Conservation (phyloP, 2,888 invertebrate genomes). For the Vannuccia rotundouncinata region DNA sequence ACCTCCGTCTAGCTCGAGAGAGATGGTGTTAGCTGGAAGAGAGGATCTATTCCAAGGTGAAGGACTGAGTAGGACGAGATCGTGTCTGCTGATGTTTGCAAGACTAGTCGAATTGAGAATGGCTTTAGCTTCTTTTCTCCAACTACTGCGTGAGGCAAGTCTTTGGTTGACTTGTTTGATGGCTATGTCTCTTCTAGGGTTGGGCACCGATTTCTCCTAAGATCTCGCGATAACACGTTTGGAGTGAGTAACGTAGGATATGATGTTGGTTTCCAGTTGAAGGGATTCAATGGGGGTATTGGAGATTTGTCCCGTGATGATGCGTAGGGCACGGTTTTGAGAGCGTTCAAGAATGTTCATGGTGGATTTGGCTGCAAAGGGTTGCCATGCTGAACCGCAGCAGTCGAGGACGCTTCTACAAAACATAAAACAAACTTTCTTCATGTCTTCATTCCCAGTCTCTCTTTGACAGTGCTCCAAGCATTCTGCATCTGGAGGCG, state of each 20-base stretch:
- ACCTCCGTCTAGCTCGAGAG: not conserved
- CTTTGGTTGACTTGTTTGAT: not conserved
- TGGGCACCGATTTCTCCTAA: not conserved
- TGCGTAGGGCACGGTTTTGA: slow-evolving; percentile 1
- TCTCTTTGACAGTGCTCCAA: not conserved
- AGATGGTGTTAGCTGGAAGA: not conserved
- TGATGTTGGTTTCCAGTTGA: not conserved
- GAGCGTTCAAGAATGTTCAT: not conserved
- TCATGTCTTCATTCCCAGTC: not conserved
- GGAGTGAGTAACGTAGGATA: not conserved
- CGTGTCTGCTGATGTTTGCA: not conserved
- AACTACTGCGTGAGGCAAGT: not conserved
- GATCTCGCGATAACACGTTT: not conserved
- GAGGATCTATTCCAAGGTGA: not conserved
- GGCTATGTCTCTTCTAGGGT: not conserved
- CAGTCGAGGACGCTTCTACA: too few relatives aligned
- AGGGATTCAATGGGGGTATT: not conserved
- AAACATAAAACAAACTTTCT: too few relatives aligned
- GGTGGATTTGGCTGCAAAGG: not conserved
- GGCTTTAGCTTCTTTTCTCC: not conserved
- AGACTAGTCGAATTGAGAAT: not conserved
- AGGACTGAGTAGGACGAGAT: not conserved
- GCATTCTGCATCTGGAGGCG: not conserved
- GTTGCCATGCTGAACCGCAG: too few relatives aligned
- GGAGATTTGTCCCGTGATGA: not conserved